Conservation (phyloP, 2,797 vertebrate genomes). For the Chaetophractus vellerosus region DNA sequence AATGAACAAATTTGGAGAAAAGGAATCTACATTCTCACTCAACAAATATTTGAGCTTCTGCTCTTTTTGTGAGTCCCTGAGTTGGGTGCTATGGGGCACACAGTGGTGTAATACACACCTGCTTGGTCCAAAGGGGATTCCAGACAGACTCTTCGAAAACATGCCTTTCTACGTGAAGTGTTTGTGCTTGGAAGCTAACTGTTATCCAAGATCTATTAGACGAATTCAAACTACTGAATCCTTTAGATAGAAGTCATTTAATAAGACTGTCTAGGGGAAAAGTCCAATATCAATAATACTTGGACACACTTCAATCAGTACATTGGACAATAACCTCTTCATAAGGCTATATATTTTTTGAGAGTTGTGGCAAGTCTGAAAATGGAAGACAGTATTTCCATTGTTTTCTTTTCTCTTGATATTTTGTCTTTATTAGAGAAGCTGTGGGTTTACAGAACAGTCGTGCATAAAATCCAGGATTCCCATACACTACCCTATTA, state of each 20-base stretch:
- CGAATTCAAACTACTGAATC: slow-evolving; percentile 55
- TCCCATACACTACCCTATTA: no score
- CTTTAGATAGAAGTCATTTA: slow-evolving; percentile 12
- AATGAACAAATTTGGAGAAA: neutral
- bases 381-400: slow-evolving; percentile 72
- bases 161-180: neutral
- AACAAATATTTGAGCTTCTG: slow-evolving; percentile 27
- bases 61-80: neutral
- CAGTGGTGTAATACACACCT: neutral
- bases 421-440: no score
- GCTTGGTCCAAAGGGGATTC: neutral
- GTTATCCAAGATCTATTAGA: neutral
- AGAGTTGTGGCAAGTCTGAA: slow-evolving; percentile 70
- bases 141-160: neutral
- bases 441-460: no score
- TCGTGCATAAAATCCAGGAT: no score
- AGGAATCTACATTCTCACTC: neutral
- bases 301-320: slow-evolving; percentile 75
- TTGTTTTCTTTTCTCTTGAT: slow-evolving; percentile 49
- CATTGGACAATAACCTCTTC: slow-evolving; percentile 66
- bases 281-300: slow-evolving; percentile 51
- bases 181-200: neutral
- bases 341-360: neutral
- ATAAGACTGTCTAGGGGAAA: slow-evolving; percentile 48
- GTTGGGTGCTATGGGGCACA: neutral